Conservation (phyloP, 2,888 invertebrate species). For the Chrysolina haemoptera region DNA sequence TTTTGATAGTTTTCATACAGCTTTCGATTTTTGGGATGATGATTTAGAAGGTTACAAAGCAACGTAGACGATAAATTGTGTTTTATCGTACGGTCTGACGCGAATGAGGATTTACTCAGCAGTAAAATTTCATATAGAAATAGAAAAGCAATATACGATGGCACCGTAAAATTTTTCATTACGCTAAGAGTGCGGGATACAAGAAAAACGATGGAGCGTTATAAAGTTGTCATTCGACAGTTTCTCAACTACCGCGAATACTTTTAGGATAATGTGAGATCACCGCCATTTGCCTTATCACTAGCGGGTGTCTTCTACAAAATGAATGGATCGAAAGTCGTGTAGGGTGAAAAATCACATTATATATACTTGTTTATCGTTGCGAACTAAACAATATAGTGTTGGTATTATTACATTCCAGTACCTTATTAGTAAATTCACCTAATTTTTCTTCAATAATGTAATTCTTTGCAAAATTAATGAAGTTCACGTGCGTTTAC, state of each 20-base stretch:
- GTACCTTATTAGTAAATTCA: no score
- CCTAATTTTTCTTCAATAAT: no score
- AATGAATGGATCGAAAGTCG: slow-evolving; percentile 9
- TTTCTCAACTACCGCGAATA: slow-evolving; percentile 31
- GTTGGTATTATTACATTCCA: no score
- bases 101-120: slow-evolving; percentile 56
- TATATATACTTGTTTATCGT: no score
- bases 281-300: slow-evolving; percentile 16
- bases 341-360: no score
- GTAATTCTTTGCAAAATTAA: no score
- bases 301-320: neutral
- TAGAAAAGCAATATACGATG: slow-evolving; percentile 56
- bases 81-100: slow-evolving; percentile 55
- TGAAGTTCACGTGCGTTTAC: no score
- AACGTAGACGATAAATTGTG: slow-evolving; percentile 53
- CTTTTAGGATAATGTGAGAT: slow-evolving; percentile 30
- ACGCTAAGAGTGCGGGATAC: slow-evolving; percentile 60
- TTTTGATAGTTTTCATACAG: neutral
- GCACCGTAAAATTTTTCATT: slow-evolving; percentile 65
- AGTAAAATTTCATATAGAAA: slow-evolving; percentile 58
- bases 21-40: slow-evolving; percentile 17
- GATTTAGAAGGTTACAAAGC: slow-evolving; percentile 38
- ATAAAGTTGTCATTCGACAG: slow-evolving; percentile 58
- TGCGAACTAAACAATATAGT: no score
- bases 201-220: slow-evolving; percentile 62